Evolutionary conservation across 2,113 vertebrate species (phyloP).

Genomic region (Elaphurus davidianus): DNA sequence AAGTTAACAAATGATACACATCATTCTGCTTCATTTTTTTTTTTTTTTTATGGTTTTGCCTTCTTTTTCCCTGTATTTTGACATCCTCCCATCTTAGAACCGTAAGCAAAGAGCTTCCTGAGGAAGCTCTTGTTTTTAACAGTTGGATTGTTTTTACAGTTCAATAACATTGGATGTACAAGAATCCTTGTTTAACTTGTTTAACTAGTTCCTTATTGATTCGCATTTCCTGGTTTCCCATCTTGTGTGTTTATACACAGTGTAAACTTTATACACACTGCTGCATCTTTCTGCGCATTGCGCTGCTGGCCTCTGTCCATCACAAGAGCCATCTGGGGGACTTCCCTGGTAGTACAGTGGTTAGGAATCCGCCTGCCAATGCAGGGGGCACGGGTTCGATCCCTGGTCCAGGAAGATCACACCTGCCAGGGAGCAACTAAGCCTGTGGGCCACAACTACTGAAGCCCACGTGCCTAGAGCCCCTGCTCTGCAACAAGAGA

Average conservation of each 20-base stretch:
- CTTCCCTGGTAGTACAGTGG: neutral
- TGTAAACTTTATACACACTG: neutral
- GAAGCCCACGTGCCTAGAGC: neutral
- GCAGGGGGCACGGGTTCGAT: neutral
- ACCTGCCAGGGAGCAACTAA: neutral
- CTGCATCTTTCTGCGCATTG: neutral
- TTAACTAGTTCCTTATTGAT: neutral
- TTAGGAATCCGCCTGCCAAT: neutral
- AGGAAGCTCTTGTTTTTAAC: too few species aligned
- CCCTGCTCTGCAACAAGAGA: neutral
- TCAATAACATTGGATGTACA: neutral
- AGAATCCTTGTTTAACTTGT: neutral
- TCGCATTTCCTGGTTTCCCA: neutral
- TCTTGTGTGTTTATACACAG: neutral
- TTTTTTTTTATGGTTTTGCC: neutral
- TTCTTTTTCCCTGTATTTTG: neutral
- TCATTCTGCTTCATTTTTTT: neutral
- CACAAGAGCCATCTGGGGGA: neutral
- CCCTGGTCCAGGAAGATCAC: neutral
- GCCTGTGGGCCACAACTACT: neutral
- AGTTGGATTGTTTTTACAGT: neutral
- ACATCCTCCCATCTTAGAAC: neutral
- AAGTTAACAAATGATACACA: neutral
- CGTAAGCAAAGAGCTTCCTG: neutral
- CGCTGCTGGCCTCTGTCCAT: rapidly evolving